Base-by-base conservation (phyloP, 2,888 invertebrate genomes). In the Watsonalla binaria region DNA sequence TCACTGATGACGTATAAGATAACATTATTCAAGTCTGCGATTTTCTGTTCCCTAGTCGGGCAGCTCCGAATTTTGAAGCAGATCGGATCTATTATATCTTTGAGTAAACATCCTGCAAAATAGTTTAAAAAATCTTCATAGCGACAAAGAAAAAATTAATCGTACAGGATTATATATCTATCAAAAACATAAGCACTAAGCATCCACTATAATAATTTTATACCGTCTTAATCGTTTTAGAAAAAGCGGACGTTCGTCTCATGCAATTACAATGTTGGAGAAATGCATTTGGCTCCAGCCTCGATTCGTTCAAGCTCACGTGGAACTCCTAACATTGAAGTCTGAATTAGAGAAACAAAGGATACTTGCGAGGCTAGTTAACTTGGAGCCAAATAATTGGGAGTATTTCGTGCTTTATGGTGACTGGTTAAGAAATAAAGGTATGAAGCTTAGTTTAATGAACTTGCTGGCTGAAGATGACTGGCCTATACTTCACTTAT, bases 341-440 rank as follows among this genome's bases (percentile, higher is more conserved):
- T 76, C 85, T 5, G 93, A 94, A 59, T 72, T 84, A 14, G 91
- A 92, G 47, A 93, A 93, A 51, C 93, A 92, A 11, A 80, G 81
- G 14, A 86, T 95, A 39, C 75, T 95, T 56, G 88, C 84, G 56
- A 92, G 92, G 69, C 92, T 95, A 24, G 90, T 94, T 13, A 84
- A 91, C n/a, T 76, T 95, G 51, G 94, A 95, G 65, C 94, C 94
- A 0, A 84, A 84, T 54, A 94, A 94, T 71, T 94, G 95, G 69
- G 94, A 95, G 73, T 93, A 95, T 75, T 92, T 93, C 49, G 92
- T 94, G n/a, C 90, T 94, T 60, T 95, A 94, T 69, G 95, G 94
- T 34, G 92, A 94, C 62, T 96, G 95, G 94, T 89, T 95, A 45
- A 90, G 92, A 59, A 92, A 92, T 67, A 94, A 92, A 85, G 93